These are phyloP conservation scores for Cynocephalus volans DNA, from an alignment of 2,113 vertebrate genomes.

Conservation along the genomic window DNA sequence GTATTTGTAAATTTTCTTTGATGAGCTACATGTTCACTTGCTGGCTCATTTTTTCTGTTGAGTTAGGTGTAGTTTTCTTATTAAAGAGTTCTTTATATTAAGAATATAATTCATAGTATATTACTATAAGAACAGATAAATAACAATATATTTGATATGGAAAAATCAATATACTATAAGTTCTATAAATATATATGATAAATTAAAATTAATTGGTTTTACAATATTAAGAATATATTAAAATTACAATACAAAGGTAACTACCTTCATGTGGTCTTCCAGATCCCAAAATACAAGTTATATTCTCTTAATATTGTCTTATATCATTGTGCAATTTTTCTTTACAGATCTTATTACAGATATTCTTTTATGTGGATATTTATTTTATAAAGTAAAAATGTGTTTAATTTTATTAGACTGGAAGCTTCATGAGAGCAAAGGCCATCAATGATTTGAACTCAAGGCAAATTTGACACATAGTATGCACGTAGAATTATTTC, in stretches of 20 bases:
- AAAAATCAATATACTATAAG: not conserved
- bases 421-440: not conserved
- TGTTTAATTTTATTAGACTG: slow-evolving; percentile 9
- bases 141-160: not conserved
- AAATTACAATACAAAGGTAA: not conserved
- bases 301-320: not conserved
- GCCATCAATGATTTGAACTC: not conserved
- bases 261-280: not conserved
- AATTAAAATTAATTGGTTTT: not conserved
- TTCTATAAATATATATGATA: not conserved
- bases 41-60: not conserved
- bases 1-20: not conserved
- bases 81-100: not conserved
- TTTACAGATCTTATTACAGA: not conserved
- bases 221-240: not conserved
- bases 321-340: not conserved
- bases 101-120: not conserved
- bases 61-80: not conserved
- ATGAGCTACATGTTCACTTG: not conserved
- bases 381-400: not conserved
- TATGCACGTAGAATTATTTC: slow-evolving; percentile 1
- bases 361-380: not conserved
- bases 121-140: not conserved
- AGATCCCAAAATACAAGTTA: not conserved
- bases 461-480: not conserved